Evolutionary conservation across 2,113 vertebrate species (phyloP), one percentile per base, ranked within the genome.

Genomic region (Gila orcuttii): DNA sequence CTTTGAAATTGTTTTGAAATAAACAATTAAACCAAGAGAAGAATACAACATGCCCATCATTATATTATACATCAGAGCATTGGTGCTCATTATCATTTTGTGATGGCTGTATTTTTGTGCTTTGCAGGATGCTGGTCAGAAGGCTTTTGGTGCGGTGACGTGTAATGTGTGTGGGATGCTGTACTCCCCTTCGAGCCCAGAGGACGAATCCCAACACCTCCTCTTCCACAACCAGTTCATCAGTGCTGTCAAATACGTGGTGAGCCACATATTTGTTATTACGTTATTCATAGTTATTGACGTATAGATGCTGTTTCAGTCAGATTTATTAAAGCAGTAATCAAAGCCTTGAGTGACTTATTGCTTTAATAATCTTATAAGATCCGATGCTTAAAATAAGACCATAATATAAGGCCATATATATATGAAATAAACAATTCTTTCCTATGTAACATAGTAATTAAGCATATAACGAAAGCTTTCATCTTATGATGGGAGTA

Each of bases 181-280:
- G 79, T 99, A 99, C 85, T 97, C 98, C 15, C 96, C 96, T 42
- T 96, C 97, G 91, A 98, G 97, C 91, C 96, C 97, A 2, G 98
- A 99, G 87, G 98, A 99, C 87, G 98, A 99, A 93, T 96, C 98
- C 33, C 98, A 99, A 52, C 98, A 99, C 90, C 93, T 99, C 28
- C 96, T 98, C 55, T 99, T 99, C 91, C 98, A 99, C 93, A 99
- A 98, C 93, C 98, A 98, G 92, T 99, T 99, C 91, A 96, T 99
- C 94, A 98, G 98, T 87, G 97, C 98, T 86, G 97, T 99, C 87
- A 97, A 95, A 96, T 99, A 99, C 12, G 98, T 99, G 97, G 98
- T 99, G 96, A 95, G 97, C 0, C 57, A n/a, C 23, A 45, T 82
- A 10, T 23, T 50, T 69, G 9, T 76, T 75, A 13, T 75, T 28